Percentiles rank a stretch among this genome's conserved stretches.
Evolutionary conservation across 1,140 invertebrate species (phyloP).

Genomic region (Acromyrmex echinatior): DNA sequence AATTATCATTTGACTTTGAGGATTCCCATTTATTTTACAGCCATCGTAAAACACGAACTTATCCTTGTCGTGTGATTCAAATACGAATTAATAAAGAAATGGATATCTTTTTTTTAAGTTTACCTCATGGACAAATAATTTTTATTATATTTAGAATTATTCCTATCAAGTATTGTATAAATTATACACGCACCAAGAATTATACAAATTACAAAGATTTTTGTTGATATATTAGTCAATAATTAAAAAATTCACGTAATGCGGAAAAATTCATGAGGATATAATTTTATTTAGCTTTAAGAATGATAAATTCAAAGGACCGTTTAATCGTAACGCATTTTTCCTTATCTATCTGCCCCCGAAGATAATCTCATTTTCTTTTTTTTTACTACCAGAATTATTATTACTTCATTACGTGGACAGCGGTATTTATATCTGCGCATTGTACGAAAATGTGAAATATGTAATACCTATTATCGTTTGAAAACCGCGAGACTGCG

Average conservation of each 20-base stretch:
- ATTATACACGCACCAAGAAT: not conserved
- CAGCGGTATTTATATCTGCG: constrained; percentile 9
- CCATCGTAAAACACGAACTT: not conserved
- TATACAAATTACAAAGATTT: not conserved
- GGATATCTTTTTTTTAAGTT: not conserved
- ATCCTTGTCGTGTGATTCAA: not conserved
- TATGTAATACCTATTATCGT: constrained; percentile 48
- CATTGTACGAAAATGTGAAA: constrained; percentile 24
- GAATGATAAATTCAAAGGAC: not conserved
- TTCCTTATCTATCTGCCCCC: not conserved
- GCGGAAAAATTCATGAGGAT: not conserved
- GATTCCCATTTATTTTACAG: not conserved
- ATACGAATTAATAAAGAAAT: not conserved
- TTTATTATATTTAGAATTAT: not conserved
- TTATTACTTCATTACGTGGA: constrained; percentile 16
- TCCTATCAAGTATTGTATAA: too few relatives aligned
- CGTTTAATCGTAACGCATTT: not conserved
- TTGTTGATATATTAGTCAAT: not conserved
- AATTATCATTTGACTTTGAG: constrained; percentile 33
- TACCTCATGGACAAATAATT: not conserved
- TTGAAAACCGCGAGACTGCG: constrained; percentile 66
- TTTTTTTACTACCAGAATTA: not conserved
- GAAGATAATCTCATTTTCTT: not conserved
- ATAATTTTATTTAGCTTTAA: constrained; percentile 4
- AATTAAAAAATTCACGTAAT: not conserved